A percentile compares a stretch with the other conserved stretches of the same genome.
Conservation (phyloP, 2,888 invertebrate genomes). For the Torymus aiolomorphi region DNA sequence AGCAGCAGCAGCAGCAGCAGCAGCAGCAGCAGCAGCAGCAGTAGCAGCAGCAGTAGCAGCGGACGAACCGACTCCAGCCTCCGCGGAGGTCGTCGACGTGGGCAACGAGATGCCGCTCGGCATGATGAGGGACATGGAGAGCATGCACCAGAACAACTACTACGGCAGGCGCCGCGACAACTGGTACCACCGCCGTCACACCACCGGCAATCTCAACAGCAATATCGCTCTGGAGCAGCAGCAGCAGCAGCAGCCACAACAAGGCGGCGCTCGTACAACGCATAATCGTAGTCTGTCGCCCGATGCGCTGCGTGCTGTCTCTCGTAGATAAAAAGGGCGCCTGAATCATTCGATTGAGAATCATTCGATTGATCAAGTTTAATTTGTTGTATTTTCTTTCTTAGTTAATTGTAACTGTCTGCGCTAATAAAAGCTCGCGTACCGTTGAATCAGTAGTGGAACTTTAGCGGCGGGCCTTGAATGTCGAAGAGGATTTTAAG, state of each 20-base stretch:
- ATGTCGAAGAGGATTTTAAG: conserved; percentile 49
- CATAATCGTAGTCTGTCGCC: conserved; percentile 52
- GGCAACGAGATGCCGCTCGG: conserved; percentile 22
- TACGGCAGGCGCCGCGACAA: conserved; percentile 44
- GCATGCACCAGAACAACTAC: conserved; percentile 36
- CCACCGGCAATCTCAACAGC: conserved; percentile 46
- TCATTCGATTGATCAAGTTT: conserved; percentile 38
- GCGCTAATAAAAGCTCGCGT: conserved; percentile 41
- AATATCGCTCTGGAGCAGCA: conserved; percentile 35
- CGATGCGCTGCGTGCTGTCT: conserved; percentile 37
- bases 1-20: conserved; percentile 52
- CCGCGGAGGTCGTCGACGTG: conserved; percentile 13
- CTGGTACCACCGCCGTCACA: conserved; percentile 52
- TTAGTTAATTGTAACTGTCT: conserved; percentile 50
- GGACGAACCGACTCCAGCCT: conserved; percentile 16
- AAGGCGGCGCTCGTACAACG: conserved; percentile 9
- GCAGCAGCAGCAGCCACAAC: conserved; percentile 7
- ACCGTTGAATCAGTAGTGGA: conserved; percentile 49
- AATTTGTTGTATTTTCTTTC: conserved; percentile 26
- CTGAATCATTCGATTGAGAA: too few relatives aligned
- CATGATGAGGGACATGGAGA: conserved; percentile 35
- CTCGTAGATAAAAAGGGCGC: conserved; percentile 53
- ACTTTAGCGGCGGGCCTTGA: conserved; percentile 54
- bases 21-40: too few relatives aligned
- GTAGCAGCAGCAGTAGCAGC: too few relatives aligned